Percentiles rank a stretch among this genome's conserved stretches.
These are phyloP conservation scores for Leptopilina myrica DNA, from an alignment of 2,888 invertebrate genomes.

Conservation along the genomic window DNA sequence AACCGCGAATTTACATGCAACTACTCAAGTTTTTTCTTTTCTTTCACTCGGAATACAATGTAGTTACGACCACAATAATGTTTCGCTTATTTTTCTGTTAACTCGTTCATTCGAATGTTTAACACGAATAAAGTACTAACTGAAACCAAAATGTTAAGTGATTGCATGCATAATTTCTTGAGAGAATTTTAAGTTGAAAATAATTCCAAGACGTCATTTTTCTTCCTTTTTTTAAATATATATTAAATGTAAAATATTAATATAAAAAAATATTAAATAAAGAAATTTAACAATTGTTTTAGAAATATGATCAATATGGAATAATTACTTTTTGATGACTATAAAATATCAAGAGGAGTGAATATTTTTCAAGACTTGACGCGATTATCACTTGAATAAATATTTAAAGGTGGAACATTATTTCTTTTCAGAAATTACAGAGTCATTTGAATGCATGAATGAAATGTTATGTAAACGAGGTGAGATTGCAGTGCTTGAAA, in stretches of 20 bases:
- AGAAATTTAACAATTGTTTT: too few species aligned
- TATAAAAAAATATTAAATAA: too few species aligned
- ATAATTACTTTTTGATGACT: too few species aligned
- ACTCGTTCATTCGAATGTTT: conserved; percentile 30
- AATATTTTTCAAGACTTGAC: conserved; percentile 9
- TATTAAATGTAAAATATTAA: too few species aligned
- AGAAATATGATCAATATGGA: too few species aligned
- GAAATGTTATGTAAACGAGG: conserved; percentile 36
- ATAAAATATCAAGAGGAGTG: conserved; percentile 21
- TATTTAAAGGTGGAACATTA: conserved; percentile 33
- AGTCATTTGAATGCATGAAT: conserved; percentile 32
- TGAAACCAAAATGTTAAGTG: conserved; percentile 25
- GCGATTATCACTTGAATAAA: conserved; percentile 34
- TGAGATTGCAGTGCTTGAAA: conserved; percentile 28
- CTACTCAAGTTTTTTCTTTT: conserved; percentile 5
- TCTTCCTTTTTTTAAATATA: not conserved
- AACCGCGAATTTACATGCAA: conserved; percentile 29
- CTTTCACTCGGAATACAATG: conserved; percentile 14
- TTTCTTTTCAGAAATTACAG: conserved; percentile 33
- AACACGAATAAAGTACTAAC: conserved; percentile 34
- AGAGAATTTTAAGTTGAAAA: not conserved
- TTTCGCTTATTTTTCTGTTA: conserved; percentile 16
- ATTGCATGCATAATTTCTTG: conserved; percentile 17
- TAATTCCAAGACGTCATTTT: not conserved
- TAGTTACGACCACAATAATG: conserved; percentile 26